A percentile compares a stretch with the other conserved stretches of the same genome.
phyloP scores from a whole-genome alignment of 2,797 vertebrate genomes.

The Brachyalestes nurse region DNA sequence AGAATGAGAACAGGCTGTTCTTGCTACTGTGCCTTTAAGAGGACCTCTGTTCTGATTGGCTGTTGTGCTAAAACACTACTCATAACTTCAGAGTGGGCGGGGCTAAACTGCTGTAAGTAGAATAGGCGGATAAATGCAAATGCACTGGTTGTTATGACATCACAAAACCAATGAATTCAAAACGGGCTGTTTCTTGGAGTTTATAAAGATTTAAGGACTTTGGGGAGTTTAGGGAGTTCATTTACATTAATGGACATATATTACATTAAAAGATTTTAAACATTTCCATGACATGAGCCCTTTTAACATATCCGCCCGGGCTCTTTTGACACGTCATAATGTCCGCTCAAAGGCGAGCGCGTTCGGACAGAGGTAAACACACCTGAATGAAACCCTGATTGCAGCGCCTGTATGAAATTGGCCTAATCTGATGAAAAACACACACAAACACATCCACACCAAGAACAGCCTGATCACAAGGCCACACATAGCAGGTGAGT shows the following conservation, averaged over 20 bases:
- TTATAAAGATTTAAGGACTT: no score
- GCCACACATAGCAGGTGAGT: neutral
- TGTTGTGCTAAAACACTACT: neutral
- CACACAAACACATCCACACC: neutral
- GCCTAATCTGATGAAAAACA: neutral
- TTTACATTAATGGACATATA: no score
- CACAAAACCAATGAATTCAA: no score
- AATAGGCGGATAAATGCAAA: neutral
- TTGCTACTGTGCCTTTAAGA: neutral
- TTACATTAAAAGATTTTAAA: neutral
- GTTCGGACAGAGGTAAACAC: slow-evolving; percentile 11
- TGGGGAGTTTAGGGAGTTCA: no score
- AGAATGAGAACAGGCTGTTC: neutral
- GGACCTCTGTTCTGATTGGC: no score
- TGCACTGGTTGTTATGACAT: no score
- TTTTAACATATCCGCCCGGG: slow-evolving; percentile 4
- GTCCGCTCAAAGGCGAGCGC: neutral
- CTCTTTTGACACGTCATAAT: slow-evolving; percentile 17
- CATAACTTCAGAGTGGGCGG: neutral
- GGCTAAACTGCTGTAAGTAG: neutral
- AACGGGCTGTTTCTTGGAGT: no score
- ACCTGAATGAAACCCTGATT: slow-evolving; percentile 32
- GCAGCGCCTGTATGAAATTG: neutral
- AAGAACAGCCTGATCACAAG: neutral
- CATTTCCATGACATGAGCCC: neutral